phyloP scores from a whole-genome alignment of 2,888 invertebrate species.

The Machimus atricapillus region DNA sequence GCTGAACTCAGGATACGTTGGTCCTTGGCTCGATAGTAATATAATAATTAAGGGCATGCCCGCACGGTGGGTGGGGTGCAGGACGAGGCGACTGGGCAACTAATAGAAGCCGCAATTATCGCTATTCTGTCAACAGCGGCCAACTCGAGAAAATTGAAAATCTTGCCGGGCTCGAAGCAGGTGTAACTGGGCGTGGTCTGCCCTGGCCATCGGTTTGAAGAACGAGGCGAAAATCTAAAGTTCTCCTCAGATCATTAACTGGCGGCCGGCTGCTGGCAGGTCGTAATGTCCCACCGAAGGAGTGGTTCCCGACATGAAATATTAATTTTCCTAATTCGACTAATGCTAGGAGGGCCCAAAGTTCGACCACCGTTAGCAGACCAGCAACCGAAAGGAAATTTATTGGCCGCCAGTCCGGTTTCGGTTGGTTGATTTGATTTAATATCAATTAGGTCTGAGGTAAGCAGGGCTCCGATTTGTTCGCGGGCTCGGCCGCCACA shows the following conservation, averaged over 20 bases:
- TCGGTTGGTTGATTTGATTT: slow-evolving; percentile 38
- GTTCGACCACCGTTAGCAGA: not conserved
- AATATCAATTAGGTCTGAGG: slow-evolving; percentile 35
- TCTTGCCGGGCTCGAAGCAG: not conserved
- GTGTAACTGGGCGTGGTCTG: slow-evolving; percentile 7
- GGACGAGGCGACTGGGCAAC: not conserved
- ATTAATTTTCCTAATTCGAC: slow-evolving; percentile 44
- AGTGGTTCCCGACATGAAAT: slow-evolving; percentile 44
- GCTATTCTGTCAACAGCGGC: not conserved
- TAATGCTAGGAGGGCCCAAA: not conserved
- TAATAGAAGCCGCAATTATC: not conserved
- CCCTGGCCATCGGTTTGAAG: not conserved
- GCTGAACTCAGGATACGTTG: not conserved
- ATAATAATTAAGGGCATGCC: not conserved
- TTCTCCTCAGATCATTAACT: slow-evolving; percentile 29
- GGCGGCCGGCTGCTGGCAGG: not conserved
- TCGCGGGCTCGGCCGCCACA: not conserved
- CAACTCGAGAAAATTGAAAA: not conserved
- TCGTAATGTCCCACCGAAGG: slow-evolving; percentile 34
- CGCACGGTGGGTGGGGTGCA: not conserved
- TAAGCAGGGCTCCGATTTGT: not conserved
- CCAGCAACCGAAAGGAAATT: not conserved
- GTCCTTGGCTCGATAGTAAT: not conserved
- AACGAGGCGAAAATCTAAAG: slow-evolving; percentile 19
- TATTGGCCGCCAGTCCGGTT: slow-evolving; percentile 17